These are phyloP conservation scores for Herpailurus yagouaroundi DNA, from an alignment of 2,113 vertebrate species.

Conservation along the genomic window DNA sequence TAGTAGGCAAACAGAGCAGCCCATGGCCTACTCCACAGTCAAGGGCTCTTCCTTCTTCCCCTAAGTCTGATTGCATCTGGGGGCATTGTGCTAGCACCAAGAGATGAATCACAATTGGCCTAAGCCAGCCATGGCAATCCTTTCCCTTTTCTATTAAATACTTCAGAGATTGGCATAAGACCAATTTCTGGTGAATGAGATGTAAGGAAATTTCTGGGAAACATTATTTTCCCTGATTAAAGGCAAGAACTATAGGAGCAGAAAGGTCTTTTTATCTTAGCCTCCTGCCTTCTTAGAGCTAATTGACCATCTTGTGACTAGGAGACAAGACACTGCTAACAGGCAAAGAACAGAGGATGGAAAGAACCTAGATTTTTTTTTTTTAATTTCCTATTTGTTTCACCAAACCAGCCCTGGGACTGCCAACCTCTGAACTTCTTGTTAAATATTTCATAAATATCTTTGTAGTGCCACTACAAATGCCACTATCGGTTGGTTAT, in stretches of 20 bases:
- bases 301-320: not conserved
- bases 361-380: not conserved
- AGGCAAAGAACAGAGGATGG: not conserved
- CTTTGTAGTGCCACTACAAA: not conserved
- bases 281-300: not conserved
- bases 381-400: not conserved
- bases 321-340: not conserved
- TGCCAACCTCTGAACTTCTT: not conserved
- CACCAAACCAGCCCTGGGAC: not conserved
- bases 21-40: no score
- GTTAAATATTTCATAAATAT: not conserved
- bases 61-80: not conserved
- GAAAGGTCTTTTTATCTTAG: not conserved
- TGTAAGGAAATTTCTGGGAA: not conserved
- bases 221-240: not conserved
- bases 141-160: not conserved
- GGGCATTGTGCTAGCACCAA: not conserved
- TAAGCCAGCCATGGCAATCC: not conserved
- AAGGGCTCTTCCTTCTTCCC: not conserved
- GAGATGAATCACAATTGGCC: not conserved
- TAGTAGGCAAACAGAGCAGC: not conserved
- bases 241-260: not conserved
- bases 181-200: not conserved
- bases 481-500: not conserved
- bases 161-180: not conserved